phyloP scores from a whole-genome alignment of 2,113 vertebrate species.

The Pseudorhombus dupliciocellatus region DNA sequence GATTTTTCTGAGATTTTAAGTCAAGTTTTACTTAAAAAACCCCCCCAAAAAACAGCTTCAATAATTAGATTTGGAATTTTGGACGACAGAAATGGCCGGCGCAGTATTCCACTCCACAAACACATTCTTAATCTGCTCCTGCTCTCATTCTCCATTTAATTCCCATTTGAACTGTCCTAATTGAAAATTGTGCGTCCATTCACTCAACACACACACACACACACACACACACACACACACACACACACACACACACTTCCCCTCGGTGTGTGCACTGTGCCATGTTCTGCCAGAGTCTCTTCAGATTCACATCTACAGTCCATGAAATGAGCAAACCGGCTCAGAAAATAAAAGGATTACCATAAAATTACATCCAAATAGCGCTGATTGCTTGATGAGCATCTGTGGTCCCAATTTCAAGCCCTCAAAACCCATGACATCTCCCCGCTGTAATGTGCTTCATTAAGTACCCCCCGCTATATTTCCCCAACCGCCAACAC shows the following conservation, averaged over 20 bases:
- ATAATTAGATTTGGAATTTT: no score
- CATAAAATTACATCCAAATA: constrained; percentile 74
- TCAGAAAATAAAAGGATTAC: constrained; percentile 70
- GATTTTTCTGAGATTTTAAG: no score
- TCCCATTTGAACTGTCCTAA: constrained; percentile 36
- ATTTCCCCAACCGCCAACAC: constrained; percentile 44
- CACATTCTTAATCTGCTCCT: background rate
- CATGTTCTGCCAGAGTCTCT: constrained; percentile 43
- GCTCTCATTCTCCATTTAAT: background rate
- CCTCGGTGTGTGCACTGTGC: constrained; percentile 45
- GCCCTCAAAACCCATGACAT: constrained; percentile 63
- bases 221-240: no score
- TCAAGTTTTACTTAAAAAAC: no score
- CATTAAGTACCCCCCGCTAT: constrained; percentile 53
- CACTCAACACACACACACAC: constrained; percentile 26
- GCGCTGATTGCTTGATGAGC: constrained; percentile 72
- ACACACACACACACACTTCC: constrained; percentile 22
- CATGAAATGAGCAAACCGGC: constrained; percentile 70
- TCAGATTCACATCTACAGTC: constrained; percentile 39
- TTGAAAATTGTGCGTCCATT: constrained; percentile 48
- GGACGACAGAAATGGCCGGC: no score
- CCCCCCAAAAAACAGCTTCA: no score
- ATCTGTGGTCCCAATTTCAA: constrained; percentile 71
- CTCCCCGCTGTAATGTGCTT: constrained; percentile 58
- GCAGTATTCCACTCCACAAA: background rate